Evolutionary conservation across 2,888 invertebrate genomes (phyloP).

Genomic region (Pheosia tremula): DNA sequence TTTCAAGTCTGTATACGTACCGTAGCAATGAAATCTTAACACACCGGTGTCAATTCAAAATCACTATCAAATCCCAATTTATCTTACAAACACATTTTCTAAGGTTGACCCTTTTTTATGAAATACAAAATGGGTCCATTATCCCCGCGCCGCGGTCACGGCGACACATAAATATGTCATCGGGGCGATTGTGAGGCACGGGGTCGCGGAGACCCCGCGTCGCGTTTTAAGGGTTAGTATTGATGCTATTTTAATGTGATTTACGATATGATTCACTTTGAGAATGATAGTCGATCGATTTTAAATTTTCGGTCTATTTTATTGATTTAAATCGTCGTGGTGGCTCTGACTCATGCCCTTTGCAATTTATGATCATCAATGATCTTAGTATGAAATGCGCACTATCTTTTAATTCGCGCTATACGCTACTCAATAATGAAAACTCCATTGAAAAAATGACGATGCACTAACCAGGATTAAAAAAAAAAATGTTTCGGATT

Average conservation of each 20-base stretch:
- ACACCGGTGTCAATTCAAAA: constrained; percentile 1
- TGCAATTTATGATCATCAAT: too few species aligned
- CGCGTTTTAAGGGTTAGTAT: constrained; percentile 28
- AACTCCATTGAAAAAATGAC: too few species aligned
- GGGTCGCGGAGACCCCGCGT: constrained; percentile 11
- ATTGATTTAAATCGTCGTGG: too few species aligned
- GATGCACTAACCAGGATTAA: too few species aligned
- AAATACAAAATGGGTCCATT: constrained; percentile 35
- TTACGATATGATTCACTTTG: constrained; percentile 26
- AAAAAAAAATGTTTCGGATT: too few species aligned
- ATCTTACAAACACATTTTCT: constrained; percentile 20
- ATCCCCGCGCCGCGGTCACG: constrained; percentile 26
- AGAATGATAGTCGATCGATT: background rate
- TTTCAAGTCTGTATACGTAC: too few species aligned
- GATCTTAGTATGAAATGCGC: too few species aligned
- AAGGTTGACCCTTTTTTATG: constrained; percentile 26
- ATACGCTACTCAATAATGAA: too few species aligned
- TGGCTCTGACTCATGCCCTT: too few species aligned
- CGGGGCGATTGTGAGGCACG: constrained; percentile 42
- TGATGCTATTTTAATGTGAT: constrained; percentile 34
- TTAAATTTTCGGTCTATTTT: background rate
- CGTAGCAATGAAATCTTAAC: background rate
- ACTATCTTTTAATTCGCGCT: too few species aligned
- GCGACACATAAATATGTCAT: constrained; percentile 65
- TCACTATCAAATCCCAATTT: constrained; percentile 1